Conservation (phyloP, 2,888 invertebrate species). For the Caenorhabditis angaria region DNA sequence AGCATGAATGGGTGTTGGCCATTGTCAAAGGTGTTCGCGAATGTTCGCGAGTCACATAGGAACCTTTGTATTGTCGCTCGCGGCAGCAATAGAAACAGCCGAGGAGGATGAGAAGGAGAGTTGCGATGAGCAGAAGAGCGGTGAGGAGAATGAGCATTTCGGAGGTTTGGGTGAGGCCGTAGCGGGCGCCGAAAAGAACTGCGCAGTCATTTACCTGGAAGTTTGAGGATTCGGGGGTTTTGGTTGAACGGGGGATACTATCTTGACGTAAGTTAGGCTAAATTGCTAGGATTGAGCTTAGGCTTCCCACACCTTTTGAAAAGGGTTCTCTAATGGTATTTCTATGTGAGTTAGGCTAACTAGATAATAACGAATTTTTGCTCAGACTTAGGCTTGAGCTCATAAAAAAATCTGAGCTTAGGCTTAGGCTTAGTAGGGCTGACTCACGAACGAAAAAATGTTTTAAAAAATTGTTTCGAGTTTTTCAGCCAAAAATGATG, state of each 20-base stretch:
- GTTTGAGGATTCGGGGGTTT: not conserved
- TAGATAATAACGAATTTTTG: too few species aligned
- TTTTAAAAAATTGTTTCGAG: too few species aligned
- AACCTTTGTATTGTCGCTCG: slow-evolving; percentile 58
- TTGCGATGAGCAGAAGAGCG: slow-evolving; percentile 58
- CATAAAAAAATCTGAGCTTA: too few species aligned
- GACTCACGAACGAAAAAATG: too few species aligned
- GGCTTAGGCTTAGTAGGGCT: too few species aligned
- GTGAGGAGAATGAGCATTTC: slow-evolving; percentile 63
- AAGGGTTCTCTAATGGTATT: too few species aligned
- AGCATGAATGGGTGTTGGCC: slow-evolving; percentile 47
- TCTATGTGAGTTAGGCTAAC: too few species aligned
- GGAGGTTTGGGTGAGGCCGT: slow-evolving; percentile 66
- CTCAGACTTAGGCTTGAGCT: too few species aligned
- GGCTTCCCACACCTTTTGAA: too few species aligned
- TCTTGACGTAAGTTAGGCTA: not conserved
- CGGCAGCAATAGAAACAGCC: slow-evolving; percentile 61
- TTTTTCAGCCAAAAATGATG: too few species aligned
- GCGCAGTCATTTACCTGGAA: slow-evolving; percentile 70
- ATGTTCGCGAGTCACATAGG: slow-evolving; percentile 65
- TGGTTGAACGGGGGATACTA: too few species aligned
- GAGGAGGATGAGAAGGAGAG: slow-evolving; percentile 57
- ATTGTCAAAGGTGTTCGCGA: slow-evolving; percentile 62
- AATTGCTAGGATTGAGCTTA: not conserved
- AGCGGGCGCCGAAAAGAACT: slow-evolving; percentile 68